A percentile compares a stretch with the other conserved stretches of the same genome.
These are phyloP conservation scores for Enteromius fasciolatus DNA, from an alignment of 2,797 vertebrate species.

Conservation along the genomic window DNA sequence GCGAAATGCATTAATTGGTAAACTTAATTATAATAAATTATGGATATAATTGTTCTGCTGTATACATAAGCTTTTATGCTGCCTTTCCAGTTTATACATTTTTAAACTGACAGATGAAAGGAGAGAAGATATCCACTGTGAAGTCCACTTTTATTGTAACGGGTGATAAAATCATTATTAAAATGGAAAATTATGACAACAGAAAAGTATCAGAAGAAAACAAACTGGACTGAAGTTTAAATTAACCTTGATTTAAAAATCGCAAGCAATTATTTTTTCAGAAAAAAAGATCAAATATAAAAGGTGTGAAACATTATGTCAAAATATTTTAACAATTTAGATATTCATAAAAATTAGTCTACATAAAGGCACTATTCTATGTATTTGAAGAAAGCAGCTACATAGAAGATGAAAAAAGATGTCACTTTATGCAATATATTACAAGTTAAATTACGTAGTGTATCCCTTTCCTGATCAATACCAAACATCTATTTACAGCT, in stretches of 20 bases:
- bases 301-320: conserved; percentile 31
- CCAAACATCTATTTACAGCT: not conserved
- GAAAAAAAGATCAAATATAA: not conserved
- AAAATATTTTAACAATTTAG: conserved; percentile 56
- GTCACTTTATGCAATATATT: not conserved
- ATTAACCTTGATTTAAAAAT: not conserved
- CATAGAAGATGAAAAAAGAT: not conserved
- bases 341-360: not conserved
- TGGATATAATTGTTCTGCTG: not conserved
- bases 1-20: too few species aligned
- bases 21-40: not conserved
- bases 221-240: not conserved
- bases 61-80: not conserved
- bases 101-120: not conserved
- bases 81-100: not conserved
- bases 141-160: not conserved
- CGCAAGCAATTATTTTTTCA: not conserved
- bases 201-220: not conserved
- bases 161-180: not conserved
- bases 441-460: conserved; percentile 13
- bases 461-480: not conserved
- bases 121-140: not conserved
- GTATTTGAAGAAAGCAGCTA: conserved; percentile 11
- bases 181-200: not conserved
- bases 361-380: conserved; percentile 42